Base-by-base conservation (phyloP, 2,113 vertebrate species). In the Telmatochromis sp. region DNA sequence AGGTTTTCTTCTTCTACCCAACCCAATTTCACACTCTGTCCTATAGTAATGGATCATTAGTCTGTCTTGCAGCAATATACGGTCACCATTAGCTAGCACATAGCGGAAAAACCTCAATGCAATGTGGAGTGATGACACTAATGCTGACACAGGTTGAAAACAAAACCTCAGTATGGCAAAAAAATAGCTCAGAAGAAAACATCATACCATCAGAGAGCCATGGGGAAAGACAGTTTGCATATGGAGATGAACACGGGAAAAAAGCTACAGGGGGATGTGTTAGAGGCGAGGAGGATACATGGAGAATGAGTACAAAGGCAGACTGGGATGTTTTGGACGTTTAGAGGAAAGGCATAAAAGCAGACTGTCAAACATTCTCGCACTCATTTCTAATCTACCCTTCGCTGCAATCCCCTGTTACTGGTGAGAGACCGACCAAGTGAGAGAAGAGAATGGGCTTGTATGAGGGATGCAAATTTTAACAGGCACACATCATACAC, bases 191-290 rank as follows among this genome's bases (percentile, higher is more conserved):
- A 79, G 68, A 21, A 83, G 45, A 89, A 84, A 87, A 89, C 53
- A 86, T 91, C 23, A 80, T 75, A 94, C 58, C 83, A 89, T 91
- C 78, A 89, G 86, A 89, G 85, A 93, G 92, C 84, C 79, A 85
- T 88, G 91, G 73, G 86, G 65, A 86, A 45, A 63, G 86, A 65
- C 57, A 80, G 71, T 85, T 88, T 89, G 91, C 84, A 90, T 81
- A 90, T 93, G 92, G 87, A 90, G 73, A 90, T 93, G 89, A 84
- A 90, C 40, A 91, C 58, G 53, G 89, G 88, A 82, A 45, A 82
- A 31, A 83, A 89, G 85, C 81, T 81, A 79, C 21, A 75, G 23
- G 15, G 55, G 47, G 7, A 84, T 58, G 78, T 75, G 79, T 33
- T 17, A 63, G 75, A 80, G 40, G 86, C 84, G 83, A 87, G 82